Conservation (phyloP, 2,113 vertebrate genomes). For the Crotalus helleri region DNA sequence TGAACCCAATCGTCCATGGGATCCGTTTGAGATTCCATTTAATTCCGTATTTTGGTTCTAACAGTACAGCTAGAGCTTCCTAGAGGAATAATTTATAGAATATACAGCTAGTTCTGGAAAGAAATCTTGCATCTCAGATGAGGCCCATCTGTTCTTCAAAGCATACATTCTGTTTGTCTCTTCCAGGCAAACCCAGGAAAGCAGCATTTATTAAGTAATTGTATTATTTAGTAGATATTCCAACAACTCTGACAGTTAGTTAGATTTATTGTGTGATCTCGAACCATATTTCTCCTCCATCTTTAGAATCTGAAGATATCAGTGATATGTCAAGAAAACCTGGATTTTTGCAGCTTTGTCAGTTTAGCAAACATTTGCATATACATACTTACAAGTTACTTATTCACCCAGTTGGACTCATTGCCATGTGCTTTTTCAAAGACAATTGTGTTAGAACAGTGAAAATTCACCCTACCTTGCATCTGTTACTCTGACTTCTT, state of each 20-base stretch:
- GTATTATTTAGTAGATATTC: constrained; percentile 51
- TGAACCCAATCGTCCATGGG: background rate
- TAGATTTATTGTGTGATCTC: background rate
- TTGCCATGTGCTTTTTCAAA: constrained; percentile 15
- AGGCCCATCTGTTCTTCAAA: constrained; percentile 56
- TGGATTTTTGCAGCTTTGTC: constrained; percentile 4
- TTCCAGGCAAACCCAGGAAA: constrained; percentile 51
- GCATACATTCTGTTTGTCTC: constrained; percentile 54
- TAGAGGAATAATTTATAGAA: background rate
- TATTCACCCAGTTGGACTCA: constrained; percentile 33
- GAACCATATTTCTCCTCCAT: constrained; percentile 14
- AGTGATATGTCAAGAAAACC: constrained; percentile 19
- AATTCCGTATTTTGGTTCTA: background rate
- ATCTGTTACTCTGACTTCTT: constrained; percentile 45
- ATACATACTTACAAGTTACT: background rate
- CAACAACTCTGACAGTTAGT: constrained; percentile 33
- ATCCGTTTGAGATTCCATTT: background rate
- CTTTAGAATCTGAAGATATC: background rate
- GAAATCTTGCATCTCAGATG: constrained; percentile 34
- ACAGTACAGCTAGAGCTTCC: background rate
- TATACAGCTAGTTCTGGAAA: constrained; percentile 25
- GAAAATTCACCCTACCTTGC: constrained; percentile 51
- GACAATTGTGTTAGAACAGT: constrained; percentile 32
- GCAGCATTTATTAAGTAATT: constrained; percentile 47
- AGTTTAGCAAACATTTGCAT: background rate